Percentiles rank a stretch among this genome's conserved stretches.
Conservation (phyloP, 2,888 invertebrate genomes). For the Spisula solida region DNA sequence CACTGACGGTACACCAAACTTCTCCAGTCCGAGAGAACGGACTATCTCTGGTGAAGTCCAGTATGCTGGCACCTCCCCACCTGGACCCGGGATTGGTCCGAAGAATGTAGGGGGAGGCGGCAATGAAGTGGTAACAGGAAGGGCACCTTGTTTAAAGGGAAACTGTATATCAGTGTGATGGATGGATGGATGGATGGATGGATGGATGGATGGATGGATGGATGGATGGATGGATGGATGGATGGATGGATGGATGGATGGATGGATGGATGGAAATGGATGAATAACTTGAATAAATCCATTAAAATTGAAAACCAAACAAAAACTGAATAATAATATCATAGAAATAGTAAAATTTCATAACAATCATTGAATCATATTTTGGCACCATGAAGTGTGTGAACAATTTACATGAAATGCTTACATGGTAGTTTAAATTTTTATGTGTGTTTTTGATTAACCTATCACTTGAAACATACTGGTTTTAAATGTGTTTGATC, state of each 20-base stretch:
- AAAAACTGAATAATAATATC: no score
- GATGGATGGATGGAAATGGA: background rate
- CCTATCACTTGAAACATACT: no score
- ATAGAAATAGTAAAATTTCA: no score
- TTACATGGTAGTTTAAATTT: no score
- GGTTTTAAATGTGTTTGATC: background rate
- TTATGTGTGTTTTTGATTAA: no score
- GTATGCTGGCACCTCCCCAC: slow-evolving; percentile 70
- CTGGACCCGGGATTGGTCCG: slow-evolving; percentile 74
- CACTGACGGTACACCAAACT: slow-evolving; percentile 55
- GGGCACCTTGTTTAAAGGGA: slow-evolving; percentile 34
- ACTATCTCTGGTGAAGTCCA: slow-evolving; percentile 66
- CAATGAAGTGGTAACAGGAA: slow-evolving; percentile 29
- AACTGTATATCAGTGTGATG: slow-evolving; percentile 14
- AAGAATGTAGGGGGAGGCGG: slow-evolving; percentile 48
- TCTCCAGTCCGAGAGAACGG: slow-evolving; percentile 63
- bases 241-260: background rate
- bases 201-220: background rate
- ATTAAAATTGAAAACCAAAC: no score
- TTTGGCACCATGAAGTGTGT: no score
- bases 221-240: background rate
- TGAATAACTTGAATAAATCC: no score
- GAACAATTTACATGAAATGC: no score
- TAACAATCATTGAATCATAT: no score
- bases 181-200: background rate